These are phyloP conservation scores for Ormyrus thymus DNA, from an alignment of 2,888 invertebrate genomes.

Conservation along the genomic window DNA sequence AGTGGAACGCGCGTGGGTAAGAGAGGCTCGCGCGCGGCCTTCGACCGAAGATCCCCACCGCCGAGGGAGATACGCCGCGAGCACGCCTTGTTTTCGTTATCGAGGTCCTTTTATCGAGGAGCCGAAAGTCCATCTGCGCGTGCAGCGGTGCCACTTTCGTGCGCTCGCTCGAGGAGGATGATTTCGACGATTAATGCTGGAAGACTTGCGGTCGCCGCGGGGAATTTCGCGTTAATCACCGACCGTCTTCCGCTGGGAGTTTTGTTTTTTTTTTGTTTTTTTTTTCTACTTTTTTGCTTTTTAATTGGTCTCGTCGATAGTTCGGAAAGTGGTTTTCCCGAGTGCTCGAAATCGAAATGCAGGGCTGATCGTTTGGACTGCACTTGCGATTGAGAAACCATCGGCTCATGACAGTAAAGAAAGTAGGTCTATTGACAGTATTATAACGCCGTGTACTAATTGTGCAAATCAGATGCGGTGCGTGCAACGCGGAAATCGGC, in stretches of 20 bases:
- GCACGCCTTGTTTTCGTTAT: too few species aligned
- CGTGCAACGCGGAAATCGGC: not conserved
- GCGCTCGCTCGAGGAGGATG: too few species aligned
- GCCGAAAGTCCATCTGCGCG: too few species aligned
- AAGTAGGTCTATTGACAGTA: slow-evolving; percentile 27
- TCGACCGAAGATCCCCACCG: not conserved
- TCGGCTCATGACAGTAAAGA: not conserved
- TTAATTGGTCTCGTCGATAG: too few species aligned
- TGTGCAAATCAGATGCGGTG: slow-evolving; percentile 11
- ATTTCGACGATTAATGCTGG: not conserved
- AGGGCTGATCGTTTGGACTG: too few species aligned
- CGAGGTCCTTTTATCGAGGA: too few species aligned
- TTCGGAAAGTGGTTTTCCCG: not conserved
- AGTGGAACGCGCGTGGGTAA: not conserved
- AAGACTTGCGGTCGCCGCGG: not conserved
- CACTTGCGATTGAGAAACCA: not conserved
- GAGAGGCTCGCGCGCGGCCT: slow-evolving; percentile 5
- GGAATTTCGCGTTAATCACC: slow-evolving; percentile 14
- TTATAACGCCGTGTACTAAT: not conserved
- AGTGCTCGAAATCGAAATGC: not conserved
- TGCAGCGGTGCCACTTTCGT: too few species aligned
- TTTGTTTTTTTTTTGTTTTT: too few species aligned
- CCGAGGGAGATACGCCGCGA: too few species aligned
- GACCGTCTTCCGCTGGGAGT: too few species aligned
- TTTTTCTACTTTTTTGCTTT: too few species aligned